Percentiles rank a stretch among this genome's conserved stretches.
These are phyloP conservation scores for Theonella swinhoei DNA, from an alignment of 37 sponge, comb jelly and placozoan species.

Conservation along the genomic window DNA sequence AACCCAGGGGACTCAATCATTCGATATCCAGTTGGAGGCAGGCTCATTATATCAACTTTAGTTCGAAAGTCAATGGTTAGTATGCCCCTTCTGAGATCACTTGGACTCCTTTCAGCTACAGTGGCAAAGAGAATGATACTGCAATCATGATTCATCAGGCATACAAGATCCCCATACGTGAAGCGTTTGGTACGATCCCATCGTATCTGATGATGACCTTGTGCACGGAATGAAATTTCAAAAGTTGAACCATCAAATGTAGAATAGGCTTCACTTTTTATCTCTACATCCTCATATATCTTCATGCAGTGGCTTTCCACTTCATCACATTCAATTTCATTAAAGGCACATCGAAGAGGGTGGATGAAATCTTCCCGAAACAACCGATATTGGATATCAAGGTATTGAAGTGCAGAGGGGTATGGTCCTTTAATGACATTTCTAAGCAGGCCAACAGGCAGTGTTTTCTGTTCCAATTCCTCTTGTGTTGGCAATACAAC, in stretches of 20 bases:
- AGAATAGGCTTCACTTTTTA: neutral
- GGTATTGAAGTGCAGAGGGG: conserved; percentile 33
- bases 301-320: conserved; percentile 38
- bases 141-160: conserved; percentile 54
- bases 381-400: conserved; percentile 56
- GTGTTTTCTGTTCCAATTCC: neutral
- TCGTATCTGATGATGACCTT: conserved; percentile 7
- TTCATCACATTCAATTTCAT: neutral
- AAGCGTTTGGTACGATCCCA: conserved; percentile 63
- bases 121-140: conserved; percentile 42
- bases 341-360: neutral
- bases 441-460: neutral
- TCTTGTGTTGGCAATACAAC: neutral
- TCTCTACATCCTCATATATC: conserved; percentile 43
- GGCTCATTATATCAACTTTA: conserved; percentile 12
- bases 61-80: conserved; percentile 15
- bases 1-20: conserved; percentile 70
- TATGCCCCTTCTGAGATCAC: conserved; percentile 36
- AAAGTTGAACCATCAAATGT: neutral
- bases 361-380: conserved; percentile 64
- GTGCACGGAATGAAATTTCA: conserved; percentile 26
- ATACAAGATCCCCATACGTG: conserved; percentile 63
- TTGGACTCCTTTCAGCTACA: conserved; percentile 50
- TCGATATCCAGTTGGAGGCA: neutral
- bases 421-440: conserved; percentile 47